Conservation (phyloP, 2,797 vertebrate species). For the Agapornis canus region DNA sequence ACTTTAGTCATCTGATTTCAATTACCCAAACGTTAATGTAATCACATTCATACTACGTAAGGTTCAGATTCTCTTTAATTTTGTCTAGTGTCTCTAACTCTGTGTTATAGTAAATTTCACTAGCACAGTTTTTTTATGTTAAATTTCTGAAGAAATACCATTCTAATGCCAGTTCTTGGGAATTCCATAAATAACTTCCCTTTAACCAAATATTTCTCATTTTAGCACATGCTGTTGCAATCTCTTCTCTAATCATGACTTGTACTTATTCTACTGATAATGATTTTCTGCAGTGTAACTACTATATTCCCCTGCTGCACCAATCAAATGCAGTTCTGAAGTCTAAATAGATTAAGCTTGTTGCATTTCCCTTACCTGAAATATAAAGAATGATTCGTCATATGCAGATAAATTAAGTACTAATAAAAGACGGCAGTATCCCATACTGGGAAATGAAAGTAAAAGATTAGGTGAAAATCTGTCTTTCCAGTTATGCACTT, state of each 20-base stretch:
- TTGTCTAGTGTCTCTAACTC: background rate
- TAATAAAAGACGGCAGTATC: background rate
- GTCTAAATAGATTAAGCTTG: background rate
- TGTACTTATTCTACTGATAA: conserved; percentile 21
- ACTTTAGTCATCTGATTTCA: background rate
- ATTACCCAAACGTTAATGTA: background rate
- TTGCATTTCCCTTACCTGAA: background rate
- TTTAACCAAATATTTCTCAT: conserved; percentile 25
- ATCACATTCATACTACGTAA: background rate
- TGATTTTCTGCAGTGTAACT: background rate
- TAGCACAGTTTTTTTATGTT: background rate
- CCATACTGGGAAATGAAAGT: background rate
- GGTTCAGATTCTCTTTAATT: background rate
- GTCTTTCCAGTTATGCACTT: background rate
- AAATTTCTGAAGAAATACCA: conserved; percentile 5
- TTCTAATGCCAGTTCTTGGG: background rate
- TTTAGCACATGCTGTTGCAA: conserved; percentile 3
- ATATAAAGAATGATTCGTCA: background rate
- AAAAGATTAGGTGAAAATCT: background rate
- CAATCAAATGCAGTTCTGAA: background rate
- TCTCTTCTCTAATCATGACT: conserved; percentile 20
- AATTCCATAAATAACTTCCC: conserved; percentile 12
- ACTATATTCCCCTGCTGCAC: background rate
- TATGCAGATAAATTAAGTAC: conserved; percentile 2
- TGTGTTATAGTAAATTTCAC: background rate